A percentile compares a stretch with the other conserved stretches of the same genome.
Conservation (phyloP, 2,113 vertebrate genomes). For the Coryphaenoides rupestris region DNA sequence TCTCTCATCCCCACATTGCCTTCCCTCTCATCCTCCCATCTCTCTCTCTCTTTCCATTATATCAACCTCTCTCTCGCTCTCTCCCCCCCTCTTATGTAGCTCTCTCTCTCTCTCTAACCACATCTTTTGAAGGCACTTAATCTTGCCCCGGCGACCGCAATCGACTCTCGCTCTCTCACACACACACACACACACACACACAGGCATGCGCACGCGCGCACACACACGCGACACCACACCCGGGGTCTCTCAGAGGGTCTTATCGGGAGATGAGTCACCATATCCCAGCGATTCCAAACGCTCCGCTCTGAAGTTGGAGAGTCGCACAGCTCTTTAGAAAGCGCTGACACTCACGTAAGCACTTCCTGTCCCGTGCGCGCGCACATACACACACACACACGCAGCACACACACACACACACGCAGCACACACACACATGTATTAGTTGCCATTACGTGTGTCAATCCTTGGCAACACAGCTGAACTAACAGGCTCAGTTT, state of each 20-base stretch:
- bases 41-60: constrained; percentile 12
- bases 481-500: neutral
- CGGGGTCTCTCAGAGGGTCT: constrained; percentile 34
- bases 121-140: too few species aligned
- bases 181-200: constrained; percentile 1
- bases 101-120: neutral
- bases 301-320: constrained; percentile 40
- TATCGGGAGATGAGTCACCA: constrained; percentile 56
- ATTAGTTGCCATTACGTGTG: neutral
- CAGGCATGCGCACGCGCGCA: neutral
- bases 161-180: neutral
- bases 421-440: neutral
- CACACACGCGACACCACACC: neutral
- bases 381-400: neutral
- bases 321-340: constrained; percentile 40
- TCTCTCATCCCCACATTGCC: too few species aligned
- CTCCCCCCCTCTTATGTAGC: neutral
- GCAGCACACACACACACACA: neutral
- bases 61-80: constrained; percentile 22
- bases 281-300: constrained; percentile 49
- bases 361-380: constrained; percentile 16
- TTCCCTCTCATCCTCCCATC: constrained; percentile 2
- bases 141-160: too few species aligned
- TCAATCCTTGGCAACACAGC: neutral
- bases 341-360: constrained; percentile 35